Percentiles rank a stretch among this genome's conserved stretches.
Evolutionary conservation across 1,140 invertebrate species (phyloP).

Genomic region (Belonocnema kinseyi): DNA sequence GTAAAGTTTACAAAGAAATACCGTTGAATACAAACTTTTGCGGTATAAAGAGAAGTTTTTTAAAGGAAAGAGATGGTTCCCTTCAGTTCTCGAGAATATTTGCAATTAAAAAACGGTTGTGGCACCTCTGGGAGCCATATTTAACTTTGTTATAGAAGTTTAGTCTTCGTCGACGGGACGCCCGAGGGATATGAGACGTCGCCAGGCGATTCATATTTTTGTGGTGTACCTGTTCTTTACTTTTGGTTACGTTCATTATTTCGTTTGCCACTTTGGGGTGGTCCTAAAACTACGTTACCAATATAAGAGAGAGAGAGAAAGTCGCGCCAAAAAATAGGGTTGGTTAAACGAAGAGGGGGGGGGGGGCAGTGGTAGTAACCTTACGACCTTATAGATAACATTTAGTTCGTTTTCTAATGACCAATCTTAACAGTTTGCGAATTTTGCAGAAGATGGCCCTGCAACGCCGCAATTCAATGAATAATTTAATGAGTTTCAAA

Average conservation of each 20-base stretch:
- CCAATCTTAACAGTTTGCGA: too few species aligned
- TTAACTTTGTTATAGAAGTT: conserved; percentile 76
- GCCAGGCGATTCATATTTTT: conserved; percentile 47
- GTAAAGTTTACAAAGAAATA: conserved; percentile 30
- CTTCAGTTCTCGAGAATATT: conserved; percentile 68
- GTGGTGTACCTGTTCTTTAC: not conserved
- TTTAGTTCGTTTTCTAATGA: too few species aligned
- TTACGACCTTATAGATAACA: too few species aligned
- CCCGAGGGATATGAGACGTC: conserved; percentile 63
- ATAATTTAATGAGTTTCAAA: too few species aligned
- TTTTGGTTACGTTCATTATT: conserved; percentile 8
- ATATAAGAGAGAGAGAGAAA: too few species aligned
- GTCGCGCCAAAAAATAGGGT: too few species aligned
- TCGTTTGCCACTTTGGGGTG: not conserved
- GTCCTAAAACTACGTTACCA: too few species aligned
- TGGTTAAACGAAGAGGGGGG: too few species aligned
- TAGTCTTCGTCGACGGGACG: conserved; percentile 68
- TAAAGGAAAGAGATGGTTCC: conserved; percentile 45
- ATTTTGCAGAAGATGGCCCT: too few species aligned
- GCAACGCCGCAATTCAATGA: too few species aligned
- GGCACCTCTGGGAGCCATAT: conserved; percentile 72
- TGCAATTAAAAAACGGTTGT: conserved; percentile 73
- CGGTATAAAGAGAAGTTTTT: conserved; percentile 45
- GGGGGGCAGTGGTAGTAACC: too few species aligned
- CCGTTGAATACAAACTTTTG: conserved; percentile 44